Base-by-base conservation (phyloP, 2,113 vertebrate species). In the Cyprinodon variegatus region DNA sequence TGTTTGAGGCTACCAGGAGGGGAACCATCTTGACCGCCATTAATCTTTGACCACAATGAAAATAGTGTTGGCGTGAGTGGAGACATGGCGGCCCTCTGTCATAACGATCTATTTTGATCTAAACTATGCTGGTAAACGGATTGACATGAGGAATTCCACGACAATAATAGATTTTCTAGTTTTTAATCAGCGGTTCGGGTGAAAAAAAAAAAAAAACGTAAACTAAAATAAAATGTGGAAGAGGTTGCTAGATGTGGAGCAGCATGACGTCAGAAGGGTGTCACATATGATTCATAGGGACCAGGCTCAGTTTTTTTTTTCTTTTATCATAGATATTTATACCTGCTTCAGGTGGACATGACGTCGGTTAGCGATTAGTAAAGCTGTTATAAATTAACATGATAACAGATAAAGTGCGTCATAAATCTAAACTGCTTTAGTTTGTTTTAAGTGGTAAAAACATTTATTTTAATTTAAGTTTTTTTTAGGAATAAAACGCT, bases 21-120 rank as follows among this genome's bases (percentile, higher is more conserved):
- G 3, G 68, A 86, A 77, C 11, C 36, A 65, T 91, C 83, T 91
- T 75, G 77, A 15, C 0, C 1, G 11, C 13, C 60, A 9, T 1
- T 9, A 0, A 0, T 61, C 78, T 90, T 83, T 70, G 79, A 63
- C 63, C 36, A 63, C 74, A 76, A 64, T 72, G 68, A 84, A 89
- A 71, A 74, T 65, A 41, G 59, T 53, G 65, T 72, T 73, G 5
- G 14, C 61, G 68, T 80, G 81, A 78, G 91, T 86, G 76, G 90
- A 68, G 83, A 73, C 77, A 82, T 80, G 72, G 57, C 63, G 57
- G 69, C n/a, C 71, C 78, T 81, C 71, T 10, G 48, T 72, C 61
- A 87, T 60, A 83, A 48, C 50, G n/a, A 22, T 76, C 22, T 22
- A 20, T 75, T 45, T 77, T 61, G 43, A 66, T 75, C 73, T 64